Conservation (phyloP, 2,113 vertebrate species). For the Indri indri region DNA sequence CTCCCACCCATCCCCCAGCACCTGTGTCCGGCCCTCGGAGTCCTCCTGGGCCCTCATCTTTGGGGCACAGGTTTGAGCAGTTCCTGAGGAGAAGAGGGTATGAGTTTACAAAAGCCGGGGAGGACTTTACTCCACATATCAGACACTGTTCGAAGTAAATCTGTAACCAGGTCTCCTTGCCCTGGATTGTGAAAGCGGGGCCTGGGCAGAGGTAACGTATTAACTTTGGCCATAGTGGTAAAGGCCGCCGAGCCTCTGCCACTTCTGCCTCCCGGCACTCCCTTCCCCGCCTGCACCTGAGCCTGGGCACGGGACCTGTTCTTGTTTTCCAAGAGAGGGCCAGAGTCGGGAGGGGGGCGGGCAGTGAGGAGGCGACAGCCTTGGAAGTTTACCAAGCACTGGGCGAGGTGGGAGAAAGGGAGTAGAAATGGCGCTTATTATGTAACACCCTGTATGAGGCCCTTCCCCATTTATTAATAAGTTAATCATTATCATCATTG, state of each 20-base stretch:
- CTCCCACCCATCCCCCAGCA: neutral
- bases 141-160: slow-evolving; percentile 75
- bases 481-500: slow-evolving; percentile 27
- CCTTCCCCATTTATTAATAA: neutral
- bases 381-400: neutral
- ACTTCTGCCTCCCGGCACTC: neutral
- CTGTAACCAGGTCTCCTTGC: slow-evolving; percentile 72
- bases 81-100: slow-evolving; percentile 61
- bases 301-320: neutral
- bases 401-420: neutral
- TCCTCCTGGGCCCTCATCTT: slow-evolving; percentile 65
- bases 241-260: slow-evolving; percentile 13
- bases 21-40: slow-evolving; percentile 41
- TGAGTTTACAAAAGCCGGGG: slow-evolving; percentile 21
- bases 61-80: slow-evolving; percentile 40
- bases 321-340: slow-evolving; percentile 3
- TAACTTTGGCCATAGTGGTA: slow-evolving; percentile 50
- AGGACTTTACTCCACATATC: slow-evolving; percentile 78
- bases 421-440: neutral
- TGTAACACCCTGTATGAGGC: neutral
- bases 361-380: neutral
- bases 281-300: neutral
- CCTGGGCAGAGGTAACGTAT: slow-evolving; percentile 48
- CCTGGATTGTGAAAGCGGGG: slow-evolving; percentile 69
- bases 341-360: neutral